Conservation (phyloP, 2,113 vertebrate genomes). For the Cynocephalus volans region DNA sequence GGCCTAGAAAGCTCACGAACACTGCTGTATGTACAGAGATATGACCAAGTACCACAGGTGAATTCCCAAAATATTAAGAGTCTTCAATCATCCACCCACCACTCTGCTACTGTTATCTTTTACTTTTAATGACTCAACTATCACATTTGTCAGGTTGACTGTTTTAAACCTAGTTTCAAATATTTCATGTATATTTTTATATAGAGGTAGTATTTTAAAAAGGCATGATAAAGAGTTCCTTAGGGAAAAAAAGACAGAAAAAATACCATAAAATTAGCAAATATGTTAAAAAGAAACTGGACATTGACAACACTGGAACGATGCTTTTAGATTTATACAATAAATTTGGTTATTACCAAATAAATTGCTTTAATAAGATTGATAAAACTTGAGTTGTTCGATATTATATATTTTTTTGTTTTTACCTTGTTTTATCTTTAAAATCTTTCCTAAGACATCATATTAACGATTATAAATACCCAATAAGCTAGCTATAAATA, state of each 20-base stretch:
- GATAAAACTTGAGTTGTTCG: background rate
- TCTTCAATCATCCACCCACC: constrained; percentile 64
- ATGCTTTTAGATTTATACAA: constrained; percentile 34
- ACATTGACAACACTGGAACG: background rate
- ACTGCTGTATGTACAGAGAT: background rate
- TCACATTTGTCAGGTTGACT: constrained; percentile 29
- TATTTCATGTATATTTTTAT: constrained; percentile 44
- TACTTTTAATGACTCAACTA: constrained; percentile 70
- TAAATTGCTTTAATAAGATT: background rate
- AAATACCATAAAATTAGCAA: background rate
- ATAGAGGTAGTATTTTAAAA: constrained; percentile 54
- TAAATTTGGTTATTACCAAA: background rate
- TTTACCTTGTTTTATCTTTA: background rate
- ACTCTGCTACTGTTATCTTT: constrained; percentile 12
- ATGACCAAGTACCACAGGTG: background rate
- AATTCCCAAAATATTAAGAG: constrained; percentile 53
- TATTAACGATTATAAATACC: constrained; percentile 6
- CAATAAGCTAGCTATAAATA: constrained; percentile 6
- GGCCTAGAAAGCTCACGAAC: background rate
- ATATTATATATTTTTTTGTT: constrained; percentile 25
- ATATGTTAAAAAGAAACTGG: background rate
- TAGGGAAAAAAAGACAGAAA: background rate
- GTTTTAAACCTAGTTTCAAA: constrained; percentile 38
- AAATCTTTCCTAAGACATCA: background rate
- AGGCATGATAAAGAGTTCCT: background rate